phyloP scores from a whole-genome alignment of 2,888 invertebrate genomes.

The Diplazon laetatorius region DNA sequence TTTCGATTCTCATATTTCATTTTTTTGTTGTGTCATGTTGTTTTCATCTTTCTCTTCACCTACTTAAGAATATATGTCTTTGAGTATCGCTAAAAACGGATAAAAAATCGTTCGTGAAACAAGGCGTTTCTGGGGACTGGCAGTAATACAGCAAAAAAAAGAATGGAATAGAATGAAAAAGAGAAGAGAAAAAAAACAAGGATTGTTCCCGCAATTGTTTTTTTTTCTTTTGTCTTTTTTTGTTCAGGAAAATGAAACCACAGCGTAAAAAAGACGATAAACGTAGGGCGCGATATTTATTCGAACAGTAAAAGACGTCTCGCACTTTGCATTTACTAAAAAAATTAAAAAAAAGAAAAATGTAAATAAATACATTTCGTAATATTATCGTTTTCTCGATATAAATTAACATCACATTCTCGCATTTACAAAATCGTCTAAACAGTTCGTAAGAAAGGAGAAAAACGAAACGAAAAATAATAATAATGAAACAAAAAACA shows the following conservation, averaged over 20 bases:
- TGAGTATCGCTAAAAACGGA: constrained; percentile 49
- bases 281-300: constrained; percentile 43
- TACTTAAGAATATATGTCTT: constrained; percentile 56
- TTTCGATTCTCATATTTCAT: constrained; percentile 24
- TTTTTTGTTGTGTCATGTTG: too few species aligned
- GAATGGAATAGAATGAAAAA: constrained; percentile 21
- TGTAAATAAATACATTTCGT: constrained; percentile 68
- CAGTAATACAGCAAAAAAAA: constrained; percentile 10
- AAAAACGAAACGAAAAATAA: constrained; percentile 54
- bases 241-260: background rate
- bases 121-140: constrained; percentile 51
- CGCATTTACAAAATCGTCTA: constrained; percentile 60
- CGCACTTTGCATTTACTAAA: constrained; percentile 62
- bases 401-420: constrained; percentile 67
- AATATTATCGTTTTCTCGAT: constrained; percentile 55
- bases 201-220: too few species aligned
- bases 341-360: too few species aligned
- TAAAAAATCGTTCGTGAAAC: constrained; percentile 39
- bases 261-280: constrained; percentile 24
- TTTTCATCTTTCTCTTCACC: constrained; percentile 22
- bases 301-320: constrained; percentile 59
- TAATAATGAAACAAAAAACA: constrained; percentile 47
- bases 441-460: constrained; percentile 46
- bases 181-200: background rate
- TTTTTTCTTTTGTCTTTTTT: too few species aligned